A percentile compares a stretch with the other conserved stretches of the same genome.
Evolutionary conservation across 1,140 invertebrate species (phyloP).

Genomic region (Camponotus pennsylvanicus): DNA sequence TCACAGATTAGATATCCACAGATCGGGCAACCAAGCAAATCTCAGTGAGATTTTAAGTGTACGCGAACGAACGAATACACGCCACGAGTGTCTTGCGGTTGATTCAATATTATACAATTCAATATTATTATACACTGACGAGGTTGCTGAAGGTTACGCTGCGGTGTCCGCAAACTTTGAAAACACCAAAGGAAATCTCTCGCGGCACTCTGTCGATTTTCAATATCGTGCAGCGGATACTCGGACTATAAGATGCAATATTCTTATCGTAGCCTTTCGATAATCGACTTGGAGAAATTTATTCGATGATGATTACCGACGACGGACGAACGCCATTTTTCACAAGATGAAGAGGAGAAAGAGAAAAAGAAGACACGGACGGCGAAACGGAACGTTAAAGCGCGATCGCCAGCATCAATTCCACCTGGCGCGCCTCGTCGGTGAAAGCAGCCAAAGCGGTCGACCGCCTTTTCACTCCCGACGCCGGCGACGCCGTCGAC

Average conservation of each 20-base stretch:
- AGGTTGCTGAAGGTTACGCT: not conserved
- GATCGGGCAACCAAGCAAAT: not conserved
- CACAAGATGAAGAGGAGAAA: no score
- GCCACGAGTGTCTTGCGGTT: not conserved
- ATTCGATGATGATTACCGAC: slow-evolving; percentile 6
- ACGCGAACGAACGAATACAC: not conserved
- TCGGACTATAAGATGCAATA: not conserved
- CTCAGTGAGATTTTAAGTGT: not conserved
- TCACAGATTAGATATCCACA: not conserved
- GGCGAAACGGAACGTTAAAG: slow-evolving; percentile 64
- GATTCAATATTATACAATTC: slow-evolving; percentile 23
- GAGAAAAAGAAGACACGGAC: not conserved
- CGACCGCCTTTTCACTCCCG: slow-evolving; percentile 82
- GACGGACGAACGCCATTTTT: slow-evolving; percentile 43
- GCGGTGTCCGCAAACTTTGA: slow-evolving; percentile 13
- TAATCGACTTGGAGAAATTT: not conserved
- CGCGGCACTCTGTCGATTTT: not conserved
- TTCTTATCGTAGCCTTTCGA: not conserved
- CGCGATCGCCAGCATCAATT: slow-evolving; percentile 69
- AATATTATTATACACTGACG: slow-evolving; percentile 26
- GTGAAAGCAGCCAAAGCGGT: slow-evolving; percentile 78
- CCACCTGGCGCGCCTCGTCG: slow-evolving; percentile 61
- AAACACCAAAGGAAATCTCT: slow-evolving; percentile 3
- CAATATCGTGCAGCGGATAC: no score
- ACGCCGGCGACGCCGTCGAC: slow-evolving; percentile 45